A percentile compares a stretch with the other conserved stretches of the same genome.
phyloP scores from a whole-genome alignment of 2,113 vertebrate species.

The Gopherus evgoodei region DNA sequence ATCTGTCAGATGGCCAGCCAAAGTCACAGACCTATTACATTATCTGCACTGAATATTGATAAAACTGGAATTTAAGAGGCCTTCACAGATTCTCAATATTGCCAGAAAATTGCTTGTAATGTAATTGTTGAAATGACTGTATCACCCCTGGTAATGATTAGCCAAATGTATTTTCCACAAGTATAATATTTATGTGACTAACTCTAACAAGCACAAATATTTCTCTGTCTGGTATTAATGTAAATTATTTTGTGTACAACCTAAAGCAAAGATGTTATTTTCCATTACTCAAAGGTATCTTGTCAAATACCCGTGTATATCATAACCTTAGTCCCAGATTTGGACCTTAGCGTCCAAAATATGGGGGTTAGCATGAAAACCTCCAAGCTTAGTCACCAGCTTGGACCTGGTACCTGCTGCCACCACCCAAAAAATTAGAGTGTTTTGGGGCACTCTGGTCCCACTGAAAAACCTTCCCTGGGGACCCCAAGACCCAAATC shows the following conservation, averaged over 20 bases:
- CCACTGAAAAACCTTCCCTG: no score
- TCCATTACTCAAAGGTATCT: not conserved
- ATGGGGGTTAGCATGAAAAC: no score
- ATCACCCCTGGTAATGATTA: not conserved
- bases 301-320: not conserved
- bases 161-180: not conserved
- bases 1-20: not conserved
- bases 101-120: slow-evolving; percentile 3
- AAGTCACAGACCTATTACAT: not conserved
- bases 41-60: not conserved
- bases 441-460: no score
- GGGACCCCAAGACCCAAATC: no score
- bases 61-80: not conserved
- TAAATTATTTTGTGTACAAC: not conserved
- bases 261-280: not conserved
- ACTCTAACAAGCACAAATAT: not conserved
- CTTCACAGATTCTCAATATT: not conserved
- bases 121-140: not conserved
- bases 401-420: no score
- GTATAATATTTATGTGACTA: not conserved
- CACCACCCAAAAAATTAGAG: no score
- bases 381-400: no score
- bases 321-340: no score
- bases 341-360: no score
- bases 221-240: not conserved